Base-by-base conservation (phyloP, 2,888 invertebrate species). In the Andrena flavipes region DNA sequence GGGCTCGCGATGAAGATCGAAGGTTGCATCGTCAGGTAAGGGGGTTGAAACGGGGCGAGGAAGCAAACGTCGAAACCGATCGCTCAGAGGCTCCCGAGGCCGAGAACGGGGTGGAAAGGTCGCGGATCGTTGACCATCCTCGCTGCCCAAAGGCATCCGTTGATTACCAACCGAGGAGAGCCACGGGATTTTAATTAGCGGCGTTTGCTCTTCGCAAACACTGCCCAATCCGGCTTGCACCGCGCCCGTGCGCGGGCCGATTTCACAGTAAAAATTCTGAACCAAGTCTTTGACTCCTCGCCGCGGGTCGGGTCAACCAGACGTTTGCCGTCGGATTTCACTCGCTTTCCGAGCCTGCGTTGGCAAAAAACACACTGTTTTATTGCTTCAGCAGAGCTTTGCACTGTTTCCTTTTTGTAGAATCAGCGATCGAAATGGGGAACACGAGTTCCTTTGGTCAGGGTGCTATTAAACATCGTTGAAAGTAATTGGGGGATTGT, bases 111-210 rank as follows among this genome's bases (percentile, higher is more conserved):
- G 79, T 82, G 71, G 84, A 76, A 83, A 75, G 84, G 87, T 80
- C 78, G 80, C 76, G 76, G 72, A 80, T 82, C 92, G 90, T 92
- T 92, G 93, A 92, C 92, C 93, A 93, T 92, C 90, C 90, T 90
- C 89, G 84, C 79, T 68, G 92, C 92, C 92, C 85, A 84, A 86
- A 92, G 92, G 91, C 91, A 91, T 91, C 86, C 90, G 91, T 92
- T 92, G 93, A 93, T 93, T 93, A 92, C 92, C 89, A 89, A 84
- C 87, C 90, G 87, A 89, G 90, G 84, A 91, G 91, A 87, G 90
- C 91, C 91, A 87, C 89, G 80, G 91, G 92, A 93, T 93, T 94
- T 94, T 93, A 94, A 94, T 94, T 93, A 94, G 91, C 90, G 84
- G 85, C 90, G 93, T 93, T 93, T 93, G 88, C 93, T 90, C 90